Evolutionary conservation across 2,888 invertebrate genomes (phyloP).

Genomic region (Tromatobia lineatoria): DNA sequence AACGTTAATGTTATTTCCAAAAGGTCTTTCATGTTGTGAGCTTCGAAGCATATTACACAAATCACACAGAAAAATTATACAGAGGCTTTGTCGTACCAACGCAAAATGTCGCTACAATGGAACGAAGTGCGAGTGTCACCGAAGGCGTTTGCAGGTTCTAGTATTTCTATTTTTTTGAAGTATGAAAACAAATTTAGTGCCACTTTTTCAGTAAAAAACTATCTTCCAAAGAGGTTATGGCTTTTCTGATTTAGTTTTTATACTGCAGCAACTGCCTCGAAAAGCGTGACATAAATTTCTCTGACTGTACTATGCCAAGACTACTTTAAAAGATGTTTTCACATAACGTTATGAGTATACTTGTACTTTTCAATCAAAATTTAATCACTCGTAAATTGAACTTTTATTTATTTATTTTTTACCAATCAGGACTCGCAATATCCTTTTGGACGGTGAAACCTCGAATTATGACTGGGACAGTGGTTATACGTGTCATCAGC

Average conservation of each 20-base stretch:
- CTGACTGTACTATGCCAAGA: no score
- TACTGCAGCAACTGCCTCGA: no score
- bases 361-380: background rate
- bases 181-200: no score
- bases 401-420: no score
- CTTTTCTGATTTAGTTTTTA: no score
- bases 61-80: conserved; percentile 91
- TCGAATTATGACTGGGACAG: conserved; percentile 99
- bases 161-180: background rate
- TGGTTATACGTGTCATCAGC: conserved; percentile 98
- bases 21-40: conserved; percentile 97
- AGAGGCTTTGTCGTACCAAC: conserved; percentile 93
- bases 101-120: conserved; percentile 96
- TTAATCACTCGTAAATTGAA: background rate
- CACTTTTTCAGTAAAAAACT: no score
- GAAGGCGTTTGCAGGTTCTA: conserved; percentile 95
- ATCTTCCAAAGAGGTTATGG: no score
- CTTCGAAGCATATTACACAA: conserved; percentile 95
- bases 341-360: no score
- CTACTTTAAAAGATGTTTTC: no score
- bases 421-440: conserved; percentile 93
- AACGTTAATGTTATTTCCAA: conserved; percentile 18
- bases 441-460: conserved; percentile 97
- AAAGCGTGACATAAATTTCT: no score
- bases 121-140: conserved; percentile 96